Evolutionary conservation across 2,888 invertebrate species (phyloP), one percentile per base, ranked within the genome.

Genomic region (Dasypolia templi): DNA sequence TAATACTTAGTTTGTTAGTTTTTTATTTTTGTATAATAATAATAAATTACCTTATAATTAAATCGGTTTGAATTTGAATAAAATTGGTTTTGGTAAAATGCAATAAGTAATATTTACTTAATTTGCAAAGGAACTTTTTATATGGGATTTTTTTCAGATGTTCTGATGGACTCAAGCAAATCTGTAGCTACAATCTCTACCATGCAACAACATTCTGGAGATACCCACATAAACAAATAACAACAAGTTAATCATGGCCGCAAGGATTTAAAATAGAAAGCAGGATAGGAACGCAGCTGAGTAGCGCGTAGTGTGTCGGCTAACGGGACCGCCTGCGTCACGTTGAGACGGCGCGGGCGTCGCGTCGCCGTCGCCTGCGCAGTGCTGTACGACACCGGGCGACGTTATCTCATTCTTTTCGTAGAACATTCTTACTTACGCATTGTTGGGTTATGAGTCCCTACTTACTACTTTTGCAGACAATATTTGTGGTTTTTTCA

Each of bases 261-360:
- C 85, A 88, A 89, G 88, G 89, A 90, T 88, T 88, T 87, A 86
- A 87, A 91, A 90, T 91, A 91, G 90, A 91, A 91, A 91, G 89
- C 89, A 90, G 90, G 90, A 90, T 91, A 86, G 88, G 79, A 85
- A 75, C 75, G 84, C 81, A 79, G 82, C 75, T 61, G 76, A 79
- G 84, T 79, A 93, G 91, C 95, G 91, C 94, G 95, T 93, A 94
- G 91, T 95, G 91, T 95, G 95, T 93, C 95, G 89, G 82, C 73
- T 95, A 95, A 95, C 95, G 95, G 95, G 89, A 92, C 81, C 49
- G 70, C 26, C 63, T 72, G 86, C 92, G 93, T 90, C 91, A 91
- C 90, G 89, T 70, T 64, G 85, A 85, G 88, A 0, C 39, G 9
- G 39, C 87, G 87, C 44, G 19, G 51, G 42, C 83, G 64, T 22